Conservation (phyloP, 2,888 invertebrate species). For the Altica lythri region DNA sequence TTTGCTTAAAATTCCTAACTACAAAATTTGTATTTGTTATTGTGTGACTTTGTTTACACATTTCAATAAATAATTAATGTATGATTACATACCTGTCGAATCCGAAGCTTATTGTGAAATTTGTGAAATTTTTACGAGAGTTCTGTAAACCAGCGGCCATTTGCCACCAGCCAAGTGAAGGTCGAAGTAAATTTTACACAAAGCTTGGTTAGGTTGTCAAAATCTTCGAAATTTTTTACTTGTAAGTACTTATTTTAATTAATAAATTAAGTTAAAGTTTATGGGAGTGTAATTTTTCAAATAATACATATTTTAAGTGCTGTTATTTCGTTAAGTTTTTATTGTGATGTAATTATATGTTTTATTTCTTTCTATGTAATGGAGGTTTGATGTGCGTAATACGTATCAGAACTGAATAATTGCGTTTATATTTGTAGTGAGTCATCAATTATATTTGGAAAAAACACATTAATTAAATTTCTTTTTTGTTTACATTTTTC, state of each 20-base stretch:
- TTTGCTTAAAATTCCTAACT: constrained; percentile 37
- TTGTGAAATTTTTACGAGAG: constrained; percentile 11
- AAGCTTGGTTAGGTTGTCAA: constrained; percentile 58
- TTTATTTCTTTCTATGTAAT: constrained; percentile 48
- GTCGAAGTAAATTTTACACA: constrained; percentile 55
- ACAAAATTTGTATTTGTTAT: constrained; percentile 26
- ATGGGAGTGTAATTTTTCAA: constrained; percentile 8
- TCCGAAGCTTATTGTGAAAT: constrained; percentile 13
- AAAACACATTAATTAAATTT: constrained; percentile 9
- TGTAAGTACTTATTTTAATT: constrained; percentile 47
- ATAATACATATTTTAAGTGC: constrained; percentile 8
- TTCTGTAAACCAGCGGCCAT: constrained; percentile 48
- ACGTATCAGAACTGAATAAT: constrained; percentile 29
- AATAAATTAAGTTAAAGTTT: constrained; percentile 13
- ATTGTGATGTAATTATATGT: constrained; percentile 52
- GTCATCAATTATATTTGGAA: constrained; percentile 14
- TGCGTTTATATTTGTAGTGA: constrained; percentile 24
- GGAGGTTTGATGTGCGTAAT: constrained; percentile 49
- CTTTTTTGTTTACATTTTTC: constrained; percentile 57
- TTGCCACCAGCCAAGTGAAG: constrained; percentile 47
- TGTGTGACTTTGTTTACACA: constrained; percentile 3
- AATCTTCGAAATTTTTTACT: constrained; percentile 47
- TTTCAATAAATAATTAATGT: constrained; percentile 11
- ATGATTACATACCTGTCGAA: constrained; percentile 11
- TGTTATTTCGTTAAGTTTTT: constrained; percentile 26